Evolutionary conservation across 2,888 invertebrate genomes (phyloP), one percentile per base, ranked within the genome.

Genomic region (Lithophane leautieri): DNA sequence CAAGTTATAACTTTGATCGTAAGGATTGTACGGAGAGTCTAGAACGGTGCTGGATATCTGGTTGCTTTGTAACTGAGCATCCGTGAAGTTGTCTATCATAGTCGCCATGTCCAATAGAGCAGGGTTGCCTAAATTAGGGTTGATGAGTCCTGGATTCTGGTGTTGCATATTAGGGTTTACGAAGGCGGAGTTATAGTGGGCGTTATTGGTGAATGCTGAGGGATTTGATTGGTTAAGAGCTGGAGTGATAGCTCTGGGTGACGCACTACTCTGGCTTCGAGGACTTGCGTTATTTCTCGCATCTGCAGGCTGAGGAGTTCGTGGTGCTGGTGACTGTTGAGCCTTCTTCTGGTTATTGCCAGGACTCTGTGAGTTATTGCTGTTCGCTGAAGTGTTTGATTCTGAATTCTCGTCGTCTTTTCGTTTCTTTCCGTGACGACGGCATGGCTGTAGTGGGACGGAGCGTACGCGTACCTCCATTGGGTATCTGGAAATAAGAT

Each of bases 381-480:
- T 91, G 82, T 88, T 92, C 1, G 89, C 78, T 4, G 93, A 91
- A 62, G 92, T 92, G 79, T 93, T 93, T 8, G 91, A 83, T 40
- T 87, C 89, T 4, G 94, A 91, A 50, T 96, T 93, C 0, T 98
- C 97, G 86, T 98, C 98, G 56, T 98, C 98, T 93, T 98, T 98
- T 76, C 98, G 97, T 90, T 98, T 98, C 89, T 98, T 98, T 0
- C 98, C 98, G 89, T 98, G 98, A 40, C 97, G 97, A 81, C 98
- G 97, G 89, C 98, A 98, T 0, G 99, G 98, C 88, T 98, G 98
- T 16, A 99, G 94, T 0, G 99, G 99, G 16, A 98, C 98, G 4
- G 98, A 98, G 73, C 99, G 97, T 42, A 99, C 98, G 85, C 99
- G 97, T 40, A 99, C 98, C 94, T 98, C 98, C 95, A 98, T 98